These are phyloP conservation scores for Lutjanus erythropterus DNA, from an alignment of 2,113 vertebrate genomes.

Conservation along the genomic window DNA sequence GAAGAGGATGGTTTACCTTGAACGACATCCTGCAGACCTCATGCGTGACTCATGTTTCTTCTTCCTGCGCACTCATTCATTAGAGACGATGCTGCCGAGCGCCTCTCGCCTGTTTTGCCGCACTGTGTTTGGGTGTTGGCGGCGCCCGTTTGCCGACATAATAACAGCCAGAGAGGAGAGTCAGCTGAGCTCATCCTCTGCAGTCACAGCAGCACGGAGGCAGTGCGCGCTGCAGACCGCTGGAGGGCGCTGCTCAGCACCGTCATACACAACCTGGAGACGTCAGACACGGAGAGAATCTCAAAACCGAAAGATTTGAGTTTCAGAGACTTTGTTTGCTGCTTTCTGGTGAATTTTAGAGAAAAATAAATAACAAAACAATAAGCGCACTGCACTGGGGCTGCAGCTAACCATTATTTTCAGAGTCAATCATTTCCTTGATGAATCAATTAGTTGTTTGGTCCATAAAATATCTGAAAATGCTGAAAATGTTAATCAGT, in stretches of 20 bases:
- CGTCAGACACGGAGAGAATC: too few relatives aligned
- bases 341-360: too few relatives aligned
- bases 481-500: too few relatives aligned
- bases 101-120: slow-evolving; percentile 61
- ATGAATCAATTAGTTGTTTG: too few relatives aligned
- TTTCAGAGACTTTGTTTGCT: too few relatives aligned
- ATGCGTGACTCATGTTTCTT: slow-evolving; percentile 78
- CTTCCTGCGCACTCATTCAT: slow-evolving; percentile 58
- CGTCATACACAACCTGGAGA: too few relatives aligned
- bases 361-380: too few relatives aligned
- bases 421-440: too few relatives aligned
- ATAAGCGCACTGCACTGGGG: too few relatives aligned
- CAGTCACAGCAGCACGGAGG: slow-evolving; percentile 49
- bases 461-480: too few relatives aligned
- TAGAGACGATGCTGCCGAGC: slow-evolving; percentile 45
- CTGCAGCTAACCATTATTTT: too few relatives aligned
- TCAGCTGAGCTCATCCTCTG: slow-evolving; percentile 70
- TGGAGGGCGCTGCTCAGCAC: slow-evolving; percentile 53
- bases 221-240: neutral
- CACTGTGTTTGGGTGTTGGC: slow-evolving; percentile 73
- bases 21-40: slow-evolving; percentile 84
- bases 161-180: slow-evolving; percentile 42
- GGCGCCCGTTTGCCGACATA: slow-evolving; percentile 53
- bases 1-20: slow-evolving; percentile 80
- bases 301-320: too few relatives aligned